phyloP scores from a whole-genome alignment of 2,113 vertebrate genomes.

The Hippocampus comes region DNA sequence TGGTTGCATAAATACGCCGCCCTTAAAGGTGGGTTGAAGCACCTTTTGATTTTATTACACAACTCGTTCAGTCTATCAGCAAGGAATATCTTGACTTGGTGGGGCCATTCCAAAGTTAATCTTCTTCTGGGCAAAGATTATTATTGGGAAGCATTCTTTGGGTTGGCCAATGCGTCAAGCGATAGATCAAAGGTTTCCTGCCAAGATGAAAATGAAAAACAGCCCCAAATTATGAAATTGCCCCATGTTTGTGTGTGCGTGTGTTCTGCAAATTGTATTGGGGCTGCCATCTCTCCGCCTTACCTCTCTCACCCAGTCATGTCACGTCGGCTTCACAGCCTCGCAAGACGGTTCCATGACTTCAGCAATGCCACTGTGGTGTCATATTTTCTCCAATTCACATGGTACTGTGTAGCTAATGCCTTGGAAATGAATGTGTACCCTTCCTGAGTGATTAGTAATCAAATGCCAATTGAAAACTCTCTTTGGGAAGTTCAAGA shows the following conservation, averaged over 20 bases:
- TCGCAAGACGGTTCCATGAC: too few relatives aligned
- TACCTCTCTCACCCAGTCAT: too few relatives aligned
- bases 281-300: too few relatives aligned
- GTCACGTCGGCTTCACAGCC: too few relatives aligned
- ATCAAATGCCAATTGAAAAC: too few relatives aligned
- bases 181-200: not conserved
- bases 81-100: not conserved
- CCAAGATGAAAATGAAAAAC: not conserved
- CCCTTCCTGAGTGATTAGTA: too few relatives aligned
- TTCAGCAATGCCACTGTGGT: not conserved
- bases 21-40: not conserved
- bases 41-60: not conserved
- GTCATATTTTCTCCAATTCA: not conserved
- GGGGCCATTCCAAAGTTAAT: not conserved
- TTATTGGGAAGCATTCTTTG: not conserved
- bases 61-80: not conserved
- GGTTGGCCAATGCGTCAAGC: not conserved
- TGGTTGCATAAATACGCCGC: not conserved
- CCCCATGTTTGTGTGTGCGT: not conserved
- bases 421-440: too few relatives aligned
- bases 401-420: too few relatives aligned
- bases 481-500: too few relatives aligned
- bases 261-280: too few relatives aligned
- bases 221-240: not conserved
- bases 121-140: not conserved